These are phyloP conservation scores for Ceratosolen fusciceps DNA, from an alignment of 1,140 invertebrate genomes.

Conservation along the genomic window DNA sequence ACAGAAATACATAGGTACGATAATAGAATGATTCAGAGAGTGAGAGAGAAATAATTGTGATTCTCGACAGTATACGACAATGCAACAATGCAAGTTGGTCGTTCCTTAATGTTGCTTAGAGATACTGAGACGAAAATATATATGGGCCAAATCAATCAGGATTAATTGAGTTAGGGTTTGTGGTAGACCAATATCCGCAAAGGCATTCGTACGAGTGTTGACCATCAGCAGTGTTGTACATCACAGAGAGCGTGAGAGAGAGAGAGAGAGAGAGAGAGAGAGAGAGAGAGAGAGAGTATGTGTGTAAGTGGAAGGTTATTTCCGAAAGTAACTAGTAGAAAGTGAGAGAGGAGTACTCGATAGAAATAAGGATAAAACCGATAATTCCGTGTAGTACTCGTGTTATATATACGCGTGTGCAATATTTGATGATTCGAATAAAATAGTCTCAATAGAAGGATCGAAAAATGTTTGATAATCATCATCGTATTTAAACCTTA, in stretches of 20 bases:
- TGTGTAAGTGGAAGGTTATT: no score
- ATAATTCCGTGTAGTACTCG: background rate
- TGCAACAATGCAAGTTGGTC: background rate
- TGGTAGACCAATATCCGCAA: conserved; percentile 60
- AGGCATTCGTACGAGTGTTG: conserved; percentile 54
- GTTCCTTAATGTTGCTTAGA: background rate
- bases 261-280: background rate
- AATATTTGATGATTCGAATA: no score
- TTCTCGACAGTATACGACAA: background rate
- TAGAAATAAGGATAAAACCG: no score
- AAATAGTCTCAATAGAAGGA: no score
- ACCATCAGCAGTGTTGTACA: background rate
- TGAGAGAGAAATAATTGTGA: background rate
- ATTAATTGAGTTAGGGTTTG: conserved; percentile 68
- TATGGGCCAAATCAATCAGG: conserved; percentile 60
- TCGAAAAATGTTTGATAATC: no score
- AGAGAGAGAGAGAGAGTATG: background rate
- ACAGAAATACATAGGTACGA: conserved; percentile 36
- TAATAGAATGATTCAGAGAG: background rate
- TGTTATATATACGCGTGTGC: background rate
- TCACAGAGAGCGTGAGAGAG: background rate
- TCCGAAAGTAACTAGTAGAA: no score
- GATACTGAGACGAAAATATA: conserved; percentile 25
- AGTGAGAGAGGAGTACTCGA: no score
- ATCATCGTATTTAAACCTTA: no score